phyloP scores from a whole-genome alignment of 2,888 invertebrate genomes.

The Vanessa cardui region DNA sequence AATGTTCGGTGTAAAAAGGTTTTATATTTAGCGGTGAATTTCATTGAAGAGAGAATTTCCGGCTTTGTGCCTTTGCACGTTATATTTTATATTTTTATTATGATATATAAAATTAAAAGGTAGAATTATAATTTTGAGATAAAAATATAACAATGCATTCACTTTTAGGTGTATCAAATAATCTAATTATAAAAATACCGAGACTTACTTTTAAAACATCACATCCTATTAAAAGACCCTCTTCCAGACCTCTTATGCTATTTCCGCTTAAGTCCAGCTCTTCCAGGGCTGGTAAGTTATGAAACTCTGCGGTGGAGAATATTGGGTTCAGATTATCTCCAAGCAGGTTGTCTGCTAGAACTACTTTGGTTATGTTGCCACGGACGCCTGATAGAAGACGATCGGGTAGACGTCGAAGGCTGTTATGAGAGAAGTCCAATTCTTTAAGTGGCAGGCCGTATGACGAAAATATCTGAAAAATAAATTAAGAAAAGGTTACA shows the following conservation, averaged over 20 bases:
- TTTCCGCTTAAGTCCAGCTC: slow-evolving; percentile 91
- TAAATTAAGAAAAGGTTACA: not conserved
- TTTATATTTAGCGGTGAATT: slow-evolving; percentile 23
- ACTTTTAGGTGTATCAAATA: no score
- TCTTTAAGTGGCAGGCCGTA: slow-evolving; percentile 88
- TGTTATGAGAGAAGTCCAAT: slow-evolving; percentile 92
- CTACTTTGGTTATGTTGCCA: slow-evolving; percentile 86
- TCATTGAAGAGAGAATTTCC: slow-evolving; percentile 23
- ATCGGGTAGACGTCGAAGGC: slow-evolving; percentile 90
- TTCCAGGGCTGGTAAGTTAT: slow-evolving; percentile 87
- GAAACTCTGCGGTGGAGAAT: slow-evolving; percentile 93
- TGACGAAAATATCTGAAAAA: slow-evolving; percentile 85
- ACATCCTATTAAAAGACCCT: slow-evolving; percentile 93
- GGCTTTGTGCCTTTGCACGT: slow-evolving; percentile 3
- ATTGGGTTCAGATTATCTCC: slow-evolving; percentile 96
- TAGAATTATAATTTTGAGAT: not conserved
- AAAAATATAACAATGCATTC: not conserved
- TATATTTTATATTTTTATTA: not conserved
- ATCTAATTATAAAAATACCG: no score
- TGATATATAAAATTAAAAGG: not conserved
- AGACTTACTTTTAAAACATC: slow-evolving; percentile 85
- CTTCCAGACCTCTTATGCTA: slow-evolving; percentile 91
- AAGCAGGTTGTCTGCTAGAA: slow-evolving; percentile 90
- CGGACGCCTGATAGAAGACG: slow-evolving; percentile 86
- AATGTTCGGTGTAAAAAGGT: slow-evolving; percentile 21